phyloP scores from a whole-genome alignment of 2,113 vertebrate genomes.

The Poeciliopsis retropinna region DNA sequence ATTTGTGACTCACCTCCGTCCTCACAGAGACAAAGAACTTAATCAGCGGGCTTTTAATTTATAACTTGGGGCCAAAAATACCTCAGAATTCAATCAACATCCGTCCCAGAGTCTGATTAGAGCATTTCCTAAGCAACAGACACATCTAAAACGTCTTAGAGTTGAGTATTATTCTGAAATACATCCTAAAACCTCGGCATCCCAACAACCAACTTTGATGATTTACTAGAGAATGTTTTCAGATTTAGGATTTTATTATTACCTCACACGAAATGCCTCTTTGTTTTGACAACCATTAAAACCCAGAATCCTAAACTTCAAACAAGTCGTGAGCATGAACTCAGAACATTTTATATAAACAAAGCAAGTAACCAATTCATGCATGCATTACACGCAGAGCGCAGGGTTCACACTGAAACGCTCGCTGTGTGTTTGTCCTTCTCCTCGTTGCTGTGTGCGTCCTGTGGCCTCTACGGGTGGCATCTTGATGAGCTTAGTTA shows the following conservation, averaged over 20 bases:
- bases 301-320: neutral
- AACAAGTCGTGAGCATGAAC: constrained; percentile 10
- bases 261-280: neutral
- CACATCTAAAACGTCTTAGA: constrained; percentile 1
- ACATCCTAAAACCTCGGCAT: neutral
- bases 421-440: neutral
- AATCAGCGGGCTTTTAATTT: neutral
- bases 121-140: neutral
- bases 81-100: constrained; percentile 7
- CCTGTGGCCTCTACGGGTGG: constrained; percentile 48
- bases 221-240: too few relatives aligned
- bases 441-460: constrained; percentile 7
- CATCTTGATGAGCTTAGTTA: constrained; percentile 68
- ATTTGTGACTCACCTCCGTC: neutral
- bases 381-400: constrained; percentile 43
- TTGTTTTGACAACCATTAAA: neutral
- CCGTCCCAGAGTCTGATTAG: neutral
- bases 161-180: neutral
- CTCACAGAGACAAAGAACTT: neutral
- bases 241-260: too few relatives aligned
- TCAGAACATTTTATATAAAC: constrained; percentile 34
- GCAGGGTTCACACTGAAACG: constrained; percentile 23
- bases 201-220: too few relatives aligned
- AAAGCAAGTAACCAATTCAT: constrained; percentile 28
- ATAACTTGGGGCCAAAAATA: neutral